Percentiles rank a stretch among this genome's conserved stretches.
phyloP scores from a whole-genome alignment of 2,888 invertebrate species.

The Capitulum mitella region DNA sequence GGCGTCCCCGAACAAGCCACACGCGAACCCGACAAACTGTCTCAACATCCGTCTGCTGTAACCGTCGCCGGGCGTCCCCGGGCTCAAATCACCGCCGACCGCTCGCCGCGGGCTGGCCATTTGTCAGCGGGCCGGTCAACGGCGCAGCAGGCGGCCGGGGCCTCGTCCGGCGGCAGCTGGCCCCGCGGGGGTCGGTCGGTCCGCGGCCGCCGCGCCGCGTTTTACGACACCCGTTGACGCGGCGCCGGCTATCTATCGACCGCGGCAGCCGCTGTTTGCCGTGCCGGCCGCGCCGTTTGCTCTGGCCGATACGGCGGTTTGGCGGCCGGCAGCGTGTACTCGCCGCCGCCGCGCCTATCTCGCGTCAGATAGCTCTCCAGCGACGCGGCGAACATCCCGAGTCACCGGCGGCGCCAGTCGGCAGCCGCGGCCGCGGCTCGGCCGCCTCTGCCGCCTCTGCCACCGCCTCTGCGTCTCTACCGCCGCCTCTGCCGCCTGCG shows the following conservation, averaged over 20 bases:
- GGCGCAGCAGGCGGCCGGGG: background rate
- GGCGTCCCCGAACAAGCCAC: too few species aligned
- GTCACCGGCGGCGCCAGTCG: background rate
- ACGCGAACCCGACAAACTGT: too few species aligned
- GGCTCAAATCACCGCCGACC: too few species aligned
- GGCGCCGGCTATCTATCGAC: background rate
- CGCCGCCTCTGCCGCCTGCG: background rate
- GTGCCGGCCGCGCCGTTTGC: background rate
- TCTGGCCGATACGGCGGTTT: background rate
- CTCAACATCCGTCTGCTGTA: too few species aligned
- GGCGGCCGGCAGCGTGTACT: background rate
- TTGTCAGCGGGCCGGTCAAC: too few species aligned
- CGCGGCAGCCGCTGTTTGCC: background rate
- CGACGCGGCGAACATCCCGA: constrained; percentile 19
- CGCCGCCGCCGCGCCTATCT: background rate
- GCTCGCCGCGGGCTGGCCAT: too few species aligned
- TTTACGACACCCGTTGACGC: background rate
- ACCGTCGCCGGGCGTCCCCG: too few species aligned
- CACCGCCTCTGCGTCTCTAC: background rate
- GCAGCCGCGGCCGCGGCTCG: background rate
- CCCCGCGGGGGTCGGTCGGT: background rate
- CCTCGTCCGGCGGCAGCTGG: background rate
- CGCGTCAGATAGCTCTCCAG: constrained; percentile 7
- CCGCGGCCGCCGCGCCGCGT: too few species aligned
- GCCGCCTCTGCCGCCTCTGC: too few species aligned